Percentiles rank a stretch among this genome's conserved stretches.
phyloP scores from a whole-genome alignment of 2,888 invertebrate genomes.

The Cheilosia pagana region DNA sequence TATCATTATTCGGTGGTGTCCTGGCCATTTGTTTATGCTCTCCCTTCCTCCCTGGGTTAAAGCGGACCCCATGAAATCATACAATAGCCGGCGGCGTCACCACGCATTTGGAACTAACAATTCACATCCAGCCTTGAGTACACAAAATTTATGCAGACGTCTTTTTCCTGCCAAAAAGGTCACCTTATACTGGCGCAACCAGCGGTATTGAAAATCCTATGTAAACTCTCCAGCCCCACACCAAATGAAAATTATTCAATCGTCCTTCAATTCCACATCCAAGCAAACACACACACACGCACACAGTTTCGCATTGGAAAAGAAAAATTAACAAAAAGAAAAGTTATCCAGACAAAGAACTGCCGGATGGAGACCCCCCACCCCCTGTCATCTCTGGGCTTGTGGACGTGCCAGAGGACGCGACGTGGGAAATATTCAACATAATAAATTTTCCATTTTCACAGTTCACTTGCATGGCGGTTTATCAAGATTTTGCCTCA shows the following conservation, averaged over 20 bases:
- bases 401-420: slow-evolving; percentile 14
- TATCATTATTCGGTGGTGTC: slow-evolving; percentile 6
- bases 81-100: slow-evolving; percentile 6
- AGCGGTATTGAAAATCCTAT: background rate
- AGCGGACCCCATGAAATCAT: background rate
- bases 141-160: slow-evolving; percentile 9
- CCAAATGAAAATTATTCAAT: slow-evolving; percentile 45
- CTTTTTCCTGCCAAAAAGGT: slow-evolving; percentile 52
- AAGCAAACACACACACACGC: background rate
- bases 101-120: slow-evolving; percentile 6
- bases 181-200: background rate
- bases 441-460: slow-evolving; percentile 52
- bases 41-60: background rate
- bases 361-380: background rate
- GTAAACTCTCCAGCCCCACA: slow-evolving; percentile 3
- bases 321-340: background rate
- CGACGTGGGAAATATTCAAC: slow-evolving; percentile 27
- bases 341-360: slow-evolving; percentile 1
- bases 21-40: slow-evolving; percentile 19
- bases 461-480: slow-evolving; percentile 50
- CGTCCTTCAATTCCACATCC: slow-evolving; percentile 15
- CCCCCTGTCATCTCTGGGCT: slow-evolving; percentile 27
- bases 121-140: background rate
- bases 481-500: slow-evolving; percentile 39
- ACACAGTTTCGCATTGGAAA: background rate